Base-by-base conservation (phyloP, 2,113 vertebrate genomes). In the Pteruthius melanotis region DNA sequence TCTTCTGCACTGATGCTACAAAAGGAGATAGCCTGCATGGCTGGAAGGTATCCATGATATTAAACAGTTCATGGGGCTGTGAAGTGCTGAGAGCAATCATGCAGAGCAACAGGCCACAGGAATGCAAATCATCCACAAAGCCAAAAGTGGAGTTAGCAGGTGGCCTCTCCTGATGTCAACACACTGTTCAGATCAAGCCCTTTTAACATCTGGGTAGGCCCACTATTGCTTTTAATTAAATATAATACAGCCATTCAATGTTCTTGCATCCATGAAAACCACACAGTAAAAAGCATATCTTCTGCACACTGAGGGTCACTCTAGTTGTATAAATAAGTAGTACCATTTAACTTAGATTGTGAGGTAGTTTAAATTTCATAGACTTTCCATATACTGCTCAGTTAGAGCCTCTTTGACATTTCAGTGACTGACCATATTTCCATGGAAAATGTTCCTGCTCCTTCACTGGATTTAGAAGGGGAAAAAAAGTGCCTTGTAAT, bases 81-180 rank as follows among this genome's bases (percentile, higher is more conserved):
- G 97, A 98, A 98, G 98, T 99, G 98, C 97, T 97, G 97, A 98
- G 98, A 98, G 98, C 98, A 97, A 98, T 98, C 99, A 98, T 97
- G 98, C 98, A 96, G 98, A 98, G 98, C 98, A 98, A 98, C 98
- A 98, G 98, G 98, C 99, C 98, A 96, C 99, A 99, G 99, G 99
- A 99, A 99, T 99, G 98, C 99, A 99, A 99, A 99, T 98, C 98
- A 98, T 97, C 98, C 97, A 86, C 95, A 94, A 95, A 97, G 98
- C 98, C 98, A 98, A 97, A 98, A 98, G 98, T 98, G 97, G 97
- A 98, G 98, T 98, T 98, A 98, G 98, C 99, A 99, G 99, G 99
- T 99, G 99, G 99, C 98, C 98, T 98, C 96, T 91, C 97, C 98
- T 94, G 98, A 98, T 98, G 98, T 99, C 98, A 99, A 98, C 98